Conservation (phyloP, 2,888 invertebrate genomes). For the Malthinus flaveolus region DNA sequence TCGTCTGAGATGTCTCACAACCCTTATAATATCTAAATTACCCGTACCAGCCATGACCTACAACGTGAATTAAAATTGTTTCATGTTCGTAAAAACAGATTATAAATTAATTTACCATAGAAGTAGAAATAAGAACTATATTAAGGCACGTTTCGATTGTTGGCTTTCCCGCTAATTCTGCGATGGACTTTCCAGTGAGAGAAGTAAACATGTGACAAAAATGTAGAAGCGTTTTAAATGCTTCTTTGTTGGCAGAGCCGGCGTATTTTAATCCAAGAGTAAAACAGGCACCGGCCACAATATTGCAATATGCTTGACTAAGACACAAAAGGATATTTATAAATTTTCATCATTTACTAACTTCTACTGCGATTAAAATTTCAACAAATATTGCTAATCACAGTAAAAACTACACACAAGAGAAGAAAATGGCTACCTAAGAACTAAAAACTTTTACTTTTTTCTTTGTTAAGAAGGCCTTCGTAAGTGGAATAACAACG, state of each 20-base stretch:
- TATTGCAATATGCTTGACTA: conserved; percentile 96
- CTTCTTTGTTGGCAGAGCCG: conserved; percentile 83
- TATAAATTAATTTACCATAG: conserved; percentile 63
- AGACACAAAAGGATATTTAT: conserved; percentile 35
- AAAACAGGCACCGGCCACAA: conserved; percentile 92
- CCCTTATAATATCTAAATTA: conserved; percentile 77
- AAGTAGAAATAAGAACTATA: conserved; percentile 77
- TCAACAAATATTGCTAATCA: too few species aligned
- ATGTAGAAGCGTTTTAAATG: conserved; percentile 76
- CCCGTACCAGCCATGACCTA: conserved; percentile 95
- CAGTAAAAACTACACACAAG: too few species aligned
- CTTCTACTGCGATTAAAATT: too few species aligned
- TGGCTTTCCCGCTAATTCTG: conserved; percentile 86
- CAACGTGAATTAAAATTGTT: conserved; percentile 39
- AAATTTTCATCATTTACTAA: too few species aligned
- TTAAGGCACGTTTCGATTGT: conserved; percentile 89
- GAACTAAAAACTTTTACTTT: too few species aligned
- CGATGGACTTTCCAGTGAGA: conserved; percentile 70
- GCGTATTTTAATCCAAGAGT: conserved; percentile 92
- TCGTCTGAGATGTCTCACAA: conserved; percentile 82
- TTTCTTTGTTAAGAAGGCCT: too few species aligned
- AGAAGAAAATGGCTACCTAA: too few species aligned
- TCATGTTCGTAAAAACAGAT: neutral
- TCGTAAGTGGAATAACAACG: too few species aligned
- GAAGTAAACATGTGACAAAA: conserved; percentile 72